These are phyloP conservation scores for Conistra vaccinii DNA, from an alignment of 2,888 invertebrate genomes.

Conservation along the genomic window DNA sequence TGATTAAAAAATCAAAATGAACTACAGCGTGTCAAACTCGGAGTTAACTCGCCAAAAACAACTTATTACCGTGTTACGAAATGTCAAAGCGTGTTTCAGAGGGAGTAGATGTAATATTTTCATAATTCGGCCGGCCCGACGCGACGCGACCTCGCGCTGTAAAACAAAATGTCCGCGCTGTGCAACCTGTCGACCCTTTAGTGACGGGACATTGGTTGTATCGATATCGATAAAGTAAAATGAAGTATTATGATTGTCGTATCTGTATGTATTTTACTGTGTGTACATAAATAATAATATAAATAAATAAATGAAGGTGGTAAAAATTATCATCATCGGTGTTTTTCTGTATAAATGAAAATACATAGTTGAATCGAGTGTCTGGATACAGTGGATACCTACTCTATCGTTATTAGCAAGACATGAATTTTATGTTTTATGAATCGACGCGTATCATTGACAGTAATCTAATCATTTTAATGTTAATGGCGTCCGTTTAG, in stretches of 20 bases:
- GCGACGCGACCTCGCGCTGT: slow-evolving; percentile 72
- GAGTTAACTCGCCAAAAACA: slow-evolving; percentile 64
- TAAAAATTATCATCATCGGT: neutral
- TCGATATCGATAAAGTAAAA: slow-evolving; percentile 42
- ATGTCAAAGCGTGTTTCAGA: slow-evolving; percentile 67
- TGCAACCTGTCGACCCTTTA: slow-evolving; percentile 76
- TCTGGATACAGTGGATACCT: too few relatives aligned
- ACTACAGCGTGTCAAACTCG: slow-evolving; percentile 52
- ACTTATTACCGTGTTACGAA: slow-evolving; percentile 67
- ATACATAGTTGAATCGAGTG: neutral
- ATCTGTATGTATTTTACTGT: too few relatives aligned
- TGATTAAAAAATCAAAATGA: slow-evolving; percentile 56
- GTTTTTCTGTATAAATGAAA: neutral
- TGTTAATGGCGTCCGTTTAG: too few relatives aligned
- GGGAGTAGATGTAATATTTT: slow-evolving; percentile 73
- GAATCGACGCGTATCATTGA: neutral
- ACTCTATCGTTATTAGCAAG: neutral
- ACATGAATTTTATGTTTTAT: neutral
- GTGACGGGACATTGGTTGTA: slow-evolving; percentile 65
- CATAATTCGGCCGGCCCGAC: slow-evolving; percentile 71
- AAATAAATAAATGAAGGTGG: too few relatives aligned
- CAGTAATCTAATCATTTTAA: neutral
- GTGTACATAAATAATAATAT: too few relatives aligned
- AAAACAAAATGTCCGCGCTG: slow-evolving; percentile 83
- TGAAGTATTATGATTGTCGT: too few relatives aligned